Conservation (phyloP, 2,797 vertebrate species). For the Macropus fuliginosus region DNA sequence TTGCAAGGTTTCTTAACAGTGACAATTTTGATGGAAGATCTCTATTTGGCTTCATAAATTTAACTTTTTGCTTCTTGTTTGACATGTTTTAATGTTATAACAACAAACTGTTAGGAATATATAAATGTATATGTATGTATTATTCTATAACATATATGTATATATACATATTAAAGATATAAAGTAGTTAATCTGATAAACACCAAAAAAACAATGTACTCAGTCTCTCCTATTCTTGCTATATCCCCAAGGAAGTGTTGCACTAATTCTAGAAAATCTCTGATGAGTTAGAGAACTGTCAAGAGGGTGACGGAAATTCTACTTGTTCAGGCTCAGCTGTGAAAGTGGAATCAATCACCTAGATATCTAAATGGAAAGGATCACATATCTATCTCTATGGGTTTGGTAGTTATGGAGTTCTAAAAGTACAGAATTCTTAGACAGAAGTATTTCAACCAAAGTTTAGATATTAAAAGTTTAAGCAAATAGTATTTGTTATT, state of each 20-base stretch:
- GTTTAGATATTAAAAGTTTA: background rate
- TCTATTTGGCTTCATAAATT: conserved; percentile 82
- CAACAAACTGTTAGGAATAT: conserved; percentile 65
- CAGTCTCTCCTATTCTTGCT: conserved; percentile 56
- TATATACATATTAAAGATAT: conserved; percentile 29
- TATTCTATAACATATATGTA: background rate
- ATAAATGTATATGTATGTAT: background rate
- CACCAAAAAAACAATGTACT: background rate
- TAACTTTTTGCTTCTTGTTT: conserved; percentile 77
- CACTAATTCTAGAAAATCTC: conserved; percentile 65
- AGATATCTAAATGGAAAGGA: background rate
- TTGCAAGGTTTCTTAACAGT: conserved; percentile 80
- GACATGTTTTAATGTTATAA: conserved; percentile 72
- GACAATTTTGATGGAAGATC: conserved; percentile 85
- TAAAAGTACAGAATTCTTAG: background rate
- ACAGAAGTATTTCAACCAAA: conserved; percentile 8
- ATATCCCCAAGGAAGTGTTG: conserved; percentile 50
- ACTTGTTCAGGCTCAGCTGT: conserved; percentile 61
- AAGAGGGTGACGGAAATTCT: conserved; percentile 52
- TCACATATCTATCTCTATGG: background rate
- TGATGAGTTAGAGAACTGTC: conserved; percentile 57
- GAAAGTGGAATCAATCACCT: conserved; percentile 35
- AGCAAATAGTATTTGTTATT: background rate
- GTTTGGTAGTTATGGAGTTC: conserved; percentile 1
- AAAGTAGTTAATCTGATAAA: background rate